Evolutionary conservation across 2,797 vertebrate species (phyloP).

Genomic region (Tadarida brasiliensis): DNA sequence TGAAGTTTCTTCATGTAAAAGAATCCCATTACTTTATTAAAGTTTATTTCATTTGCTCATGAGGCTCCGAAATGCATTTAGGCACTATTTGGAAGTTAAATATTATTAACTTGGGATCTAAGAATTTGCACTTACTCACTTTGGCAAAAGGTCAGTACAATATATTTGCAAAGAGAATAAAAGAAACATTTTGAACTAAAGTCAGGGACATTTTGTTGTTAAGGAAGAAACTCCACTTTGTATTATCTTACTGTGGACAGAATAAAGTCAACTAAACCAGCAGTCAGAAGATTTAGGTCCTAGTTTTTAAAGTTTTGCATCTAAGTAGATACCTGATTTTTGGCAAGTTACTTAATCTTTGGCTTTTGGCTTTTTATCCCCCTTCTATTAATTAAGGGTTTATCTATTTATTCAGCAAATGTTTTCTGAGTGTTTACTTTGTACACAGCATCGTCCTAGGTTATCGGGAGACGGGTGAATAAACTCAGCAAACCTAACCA

Average conservation of each 20-base stretch:
- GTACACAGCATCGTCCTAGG: not conserved
- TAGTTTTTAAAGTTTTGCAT: slow-evolving; percentile 26
- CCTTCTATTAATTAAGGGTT: not conserved
- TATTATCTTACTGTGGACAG: not conserved
- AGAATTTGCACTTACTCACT: slow-evolving; percentile 17
- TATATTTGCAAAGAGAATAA: slow-evolving; percentile 12
- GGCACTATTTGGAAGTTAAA: slow-evolving; percentile 41
- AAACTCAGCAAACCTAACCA: not conserved
- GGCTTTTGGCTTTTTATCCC: not conserved
- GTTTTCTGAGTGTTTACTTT: slow-evolving; percentile 32
- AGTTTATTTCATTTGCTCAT: slow-evolving; percentile 44
- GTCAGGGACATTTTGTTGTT: not conserved
- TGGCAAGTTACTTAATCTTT: not conserved
- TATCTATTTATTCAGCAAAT: not conserved
- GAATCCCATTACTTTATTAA: slow-evolving; percentile 29
- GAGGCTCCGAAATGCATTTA: slow-evolving; percentile 17
- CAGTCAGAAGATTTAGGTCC: not conserved
- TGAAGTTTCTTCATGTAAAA: slow-evolving; percentile 12
- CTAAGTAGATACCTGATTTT: not conserved
- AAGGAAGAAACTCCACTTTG: not conserved
- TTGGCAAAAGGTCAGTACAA: not conserved
- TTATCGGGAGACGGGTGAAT: not conserved
- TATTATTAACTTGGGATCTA: slow-evolving; percentile 32
- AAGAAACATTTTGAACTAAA: slow-evolving; percentile 34
- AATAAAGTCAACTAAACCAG: not conserved